phyloP scores from a whole-genome alignment of 2,797 vertebrate genomes.

The Buceros bicornis region DNA sequence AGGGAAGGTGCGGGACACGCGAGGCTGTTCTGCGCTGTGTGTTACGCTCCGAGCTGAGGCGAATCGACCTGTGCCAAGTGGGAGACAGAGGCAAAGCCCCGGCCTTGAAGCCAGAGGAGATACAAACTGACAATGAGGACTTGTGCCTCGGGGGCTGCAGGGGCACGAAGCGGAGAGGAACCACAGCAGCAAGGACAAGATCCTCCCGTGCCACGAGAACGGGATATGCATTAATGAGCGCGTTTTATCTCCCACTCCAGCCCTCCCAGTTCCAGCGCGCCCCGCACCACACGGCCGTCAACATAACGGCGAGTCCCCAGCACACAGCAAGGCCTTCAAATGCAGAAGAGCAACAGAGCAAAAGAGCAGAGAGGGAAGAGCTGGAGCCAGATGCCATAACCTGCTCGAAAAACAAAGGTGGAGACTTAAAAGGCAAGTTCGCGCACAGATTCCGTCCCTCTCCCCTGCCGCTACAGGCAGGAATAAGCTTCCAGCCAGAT shows the following conservation, averaged over 20 bases:
- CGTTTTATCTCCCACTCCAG: not conserved
- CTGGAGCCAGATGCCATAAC: not conserved
- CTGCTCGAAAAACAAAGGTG: not conserved
- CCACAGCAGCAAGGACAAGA: not conserved
- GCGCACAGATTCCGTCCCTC: not conserved
- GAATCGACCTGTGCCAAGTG: not conserved
- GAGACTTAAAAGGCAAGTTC: not conserved
- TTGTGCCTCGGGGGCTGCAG: not conserved
- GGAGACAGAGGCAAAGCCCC: not conserved
- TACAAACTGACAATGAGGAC: fast-evolving
- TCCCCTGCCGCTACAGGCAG: not conserved
- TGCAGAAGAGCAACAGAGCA: not conserved
- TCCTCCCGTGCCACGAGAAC: not conserved
- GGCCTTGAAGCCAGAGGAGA: not conserved
- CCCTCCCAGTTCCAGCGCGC: fast-evolving
- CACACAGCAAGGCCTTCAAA: no score
- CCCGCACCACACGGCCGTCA: not conserved
- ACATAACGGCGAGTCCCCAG: no score
- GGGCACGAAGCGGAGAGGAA: not conserved
- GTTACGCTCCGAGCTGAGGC: fast-evolving
- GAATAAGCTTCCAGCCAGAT: not conserved
- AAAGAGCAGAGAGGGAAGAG: not conserved
- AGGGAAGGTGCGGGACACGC: not conserved
- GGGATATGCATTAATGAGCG: fast-evolving
- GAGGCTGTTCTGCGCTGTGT: fast-evolving